phyloP scores from a whole-genome alignment of 1,140 invertebrate genomes.

The Adelges cooleyi region DNA sequence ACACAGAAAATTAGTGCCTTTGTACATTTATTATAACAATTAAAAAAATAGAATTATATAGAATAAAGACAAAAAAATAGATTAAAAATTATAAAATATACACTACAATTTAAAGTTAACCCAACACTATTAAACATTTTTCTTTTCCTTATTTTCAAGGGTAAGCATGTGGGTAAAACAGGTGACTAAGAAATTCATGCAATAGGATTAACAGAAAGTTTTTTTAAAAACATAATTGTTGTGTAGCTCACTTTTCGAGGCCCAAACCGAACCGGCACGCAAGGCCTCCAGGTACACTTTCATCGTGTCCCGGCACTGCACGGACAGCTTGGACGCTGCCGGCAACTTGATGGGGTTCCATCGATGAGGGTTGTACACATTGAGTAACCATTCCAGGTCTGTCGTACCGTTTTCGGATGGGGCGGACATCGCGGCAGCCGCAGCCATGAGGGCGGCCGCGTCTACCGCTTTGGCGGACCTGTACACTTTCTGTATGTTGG shows the following conservation, averaged over 20 bases:
- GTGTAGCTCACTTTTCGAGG: slow-evolving; percentile 52
- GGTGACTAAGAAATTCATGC: too few species aligned
- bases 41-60: too few species aligned
- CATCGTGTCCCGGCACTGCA: slow-evolving; percentile 45
- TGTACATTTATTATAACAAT: too few species aligned
- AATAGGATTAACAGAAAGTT: too few species aligned
- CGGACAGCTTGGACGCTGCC: slow-evolving; percentile 30
- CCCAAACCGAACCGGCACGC: slow-evolving; percentile 50
- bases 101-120: too few species aligned
- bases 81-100: too few species aligned
- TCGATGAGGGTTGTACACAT: slow-evolving; percentile 52
- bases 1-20: too few species aligned
- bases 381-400: slow-evolving; percentile 48
- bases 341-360: slow-evolving; percentile 42
- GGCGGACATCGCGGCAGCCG: not conserved
- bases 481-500: slow-evolving; percentile 13
- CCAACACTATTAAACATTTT: too few species aligned
- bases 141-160: too few species aligned
- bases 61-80: too few species aligned
- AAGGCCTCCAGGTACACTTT: slow-evolving; percentile 45
- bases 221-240: too few species aligned
- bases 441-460: not conserved
- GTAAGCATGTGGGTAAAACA: too few species aligned
- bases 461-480: slow-evolving; percentile 3
- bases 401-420: not conserved